Percentiles rank a stretch among this genome's conserved stretches.
These are phyloP conservation scores for Rattus norvegicus DNA, from an alignment of 2,113 vertebrate species.

Conservation along the genomic window GRCr8 NC_086019.1:8411001-8411500, in stretches of 20 bases:
- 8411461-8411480: neutral
- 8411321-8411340: neutral
- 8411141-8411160: neutral
- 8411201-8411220: no score
- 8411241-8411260: conserved; percentile 10
- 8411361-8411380: neutral
- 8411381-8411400: neutral
- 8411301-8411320: neutral
- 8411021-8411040: conserved; percentile 12
- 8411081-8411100: conserved; percentile 25
- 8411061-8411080: conserved; percentile 36
- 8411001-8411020: conserved; percentile 6
- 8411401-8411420: neutral
- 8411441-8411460: neutral
- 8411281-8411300: neutral
- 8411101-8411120: neutral
- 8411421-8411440: conserved; percentile 19
- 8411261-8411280: neutral
- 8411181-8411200: no score
- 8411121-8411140: neutral
- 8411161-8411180: neutral
- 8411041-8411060: neutral
- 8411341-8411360: neutral
- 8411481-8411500: neutral
- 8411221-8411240: neutral